Base-by-base conservation (phyloP, 2,113 vertebrate genomes). In the Microtus ochrogaster region DNA sequence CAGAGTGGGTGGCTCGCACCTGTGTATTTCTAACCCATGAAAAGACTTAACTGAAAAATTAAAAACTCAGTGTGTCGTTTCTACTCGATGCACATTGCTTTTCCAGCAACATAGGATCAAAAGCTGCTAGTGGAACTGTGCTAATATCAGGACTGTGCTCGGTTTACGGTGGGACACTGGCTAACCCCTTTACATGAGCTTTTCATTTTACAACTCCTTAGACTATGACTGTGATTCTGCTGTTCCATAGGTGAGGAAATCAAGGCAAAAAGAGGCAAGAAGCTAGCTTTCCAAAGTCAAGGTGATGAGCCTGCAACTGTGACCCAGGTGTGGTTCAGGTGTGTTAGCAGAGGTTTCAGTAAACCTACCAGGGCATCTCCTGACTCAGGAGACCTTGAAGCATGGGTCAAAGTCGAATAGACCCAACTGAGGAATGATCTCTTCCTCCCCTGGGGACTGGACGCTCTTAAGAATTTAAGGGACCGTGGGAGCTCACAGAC, bases 271-370 rank as follows among this genome's bases (percentile, higher is more conserved):
- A 87, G 76, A 24, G 17, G 30, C 0, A 58, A 41, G 7, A 22
- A 61, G 52, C 2, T 33, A 55, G 14, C 55, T 66, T 63, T 44
- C 39, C 49, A 58, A 70, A 55, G 86, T 30, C 65, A 68, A 36
- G 22, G 1, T 16, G 7, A 24, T 4, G 19, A 61, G 55, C 61
- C n/a, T 22, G 19, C 58, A 19, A 14, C 12, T 16, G 4, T 39
- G 10, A 65, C 17, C 73, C 13, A 14, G 11, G 2, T 0, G 4
- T 44, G 5, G 58, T 2, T 47, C 22, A 11, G 21, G 16, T 36
- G 3, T n/a, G 0, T 7, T 58, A 39, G 52, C 30, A n/a, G 61
- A n/a, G 41, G 3, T 19, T 0, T 61, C 79, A 14, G 13, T 0
- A 0, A 47, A 30, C 41, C 92, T 74, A 16, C 47, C 7, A n/a